Conservation (phyloP, 2,113 vertebrate genomes). For the Talpa occidentalis region DNA sequence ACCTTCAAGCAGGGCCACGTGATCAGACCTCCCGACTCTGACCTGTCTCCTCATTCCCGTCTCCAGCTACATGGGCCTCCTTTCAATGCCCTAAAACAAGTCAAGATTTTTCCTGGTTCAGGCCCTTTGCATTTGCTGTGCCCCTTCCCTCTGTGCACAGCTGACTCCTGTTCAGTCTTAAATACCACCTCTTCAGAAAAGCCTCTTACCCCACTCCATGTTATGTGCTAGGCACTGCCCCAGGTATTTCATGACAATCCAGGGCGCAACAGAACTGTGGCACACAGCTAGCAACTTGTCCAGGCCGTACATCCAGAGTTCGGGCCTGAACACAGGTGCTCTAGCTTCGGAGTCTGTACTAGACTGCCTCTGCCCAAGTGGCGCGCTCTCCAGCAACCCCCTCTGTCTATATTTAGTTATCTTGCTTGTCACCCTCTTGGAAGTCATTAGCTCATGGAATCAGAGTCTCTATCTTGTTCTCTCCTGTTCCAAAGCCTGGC, state of each 20-base stretch:
- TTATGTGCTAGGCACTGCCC: background rate
- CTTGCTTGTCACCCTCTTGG: background rate
- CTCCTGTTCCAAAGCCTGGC: background rate
- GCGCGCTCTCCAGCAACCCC: too few relatives aligned
- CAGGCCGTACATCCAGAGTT: background rate
- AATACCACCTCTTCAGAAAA: background rate
- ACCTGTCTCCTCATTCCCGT: background rate
- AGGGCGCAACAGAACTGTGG: background rate
- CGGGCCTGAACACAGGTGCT: background rate
- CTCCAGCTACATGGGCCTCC: background rate
- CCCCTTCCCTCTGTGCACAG: background rate
- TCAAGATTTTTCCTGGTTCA: background rate
- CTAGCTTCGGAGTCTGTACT: background rate
- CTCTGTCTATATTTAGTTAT: background rate
- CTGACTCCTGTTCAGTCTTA: background rate
- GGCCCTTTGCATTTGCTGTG: background rate
- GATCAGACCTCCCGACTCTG: background rate
- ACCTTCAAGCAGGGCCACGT: background rate
- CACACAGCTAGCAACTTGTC: background rate
- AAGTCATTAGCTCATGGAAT: background rate
- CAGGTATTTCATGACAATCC: background rate
- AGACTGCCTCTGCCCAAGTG: too few relatives aligned
- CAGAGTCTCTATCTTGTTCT: background rate
- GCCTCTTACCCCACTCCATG: background rate
- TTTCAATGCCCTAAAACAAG: background rate